Base-by-base conservation (phyloP, 2,113 vertebrate genomes). In the Equus quagga region DNA sequence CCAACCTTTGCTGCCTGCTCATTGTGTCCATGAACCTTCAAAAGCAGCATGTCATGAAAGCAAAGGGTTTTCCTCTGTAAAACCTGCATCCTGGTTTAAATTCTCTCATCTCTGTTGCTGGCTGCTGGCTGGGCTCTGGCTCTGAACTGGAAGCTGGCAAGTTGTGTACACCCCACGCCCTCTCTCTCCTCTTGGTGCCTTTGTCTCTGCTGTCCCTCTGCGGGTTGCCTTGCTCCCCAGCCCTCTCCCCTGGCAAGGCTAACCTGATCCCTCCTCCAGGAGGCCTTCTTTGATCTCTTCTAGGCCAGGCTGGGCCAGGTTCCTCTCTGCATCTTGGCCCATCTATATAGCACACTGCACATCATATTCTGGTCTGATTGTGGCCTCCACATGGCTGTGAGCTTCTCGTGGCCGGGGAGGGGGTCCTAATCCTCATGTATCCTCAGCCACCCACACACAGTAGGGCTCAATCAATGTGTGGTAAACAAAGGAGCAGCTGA, bases 291-390 rank as follows among this genome's bases (percentile, higher is more conserved):
- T 73, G 72, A 26, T 26, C 36, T 46, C 2, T 1, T 10, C 15
- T 8, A 6, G 24, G 28, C 72, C 7, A 0, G 76, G 17, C 15
- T 6, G 5, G 21, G 33, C 72, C 7, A 0, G 76, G 44, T 2
- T 56, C 11, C 62, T 56, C 64, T 91, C 2, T 15, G 46, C 26
- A 4, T 17, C 81, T 86, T 8, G 5, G 64, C 15, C 6, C 0
- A 1, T 58, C 51, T 11, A 1, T 3, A 14, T 15, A 21, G 41
- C 5, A 36, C 26, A 24, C 6, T 33, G 5, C 21, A 12, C 3
- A 0, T 78, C 23, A n/a, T 58, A 9, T 46, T 75, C 70, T 69
- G 18, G n/a, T 54, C 36, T n/a, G 49, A 49, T 12, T 0, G 0
- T 73, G 24, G 80, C 89, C 62, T 72, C 82, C 5, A 1, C 23